phyloP scores from a whole-genome alignment of 2,113 vertebrate genomes.

The Rhinolophus sinicus region DNA sequence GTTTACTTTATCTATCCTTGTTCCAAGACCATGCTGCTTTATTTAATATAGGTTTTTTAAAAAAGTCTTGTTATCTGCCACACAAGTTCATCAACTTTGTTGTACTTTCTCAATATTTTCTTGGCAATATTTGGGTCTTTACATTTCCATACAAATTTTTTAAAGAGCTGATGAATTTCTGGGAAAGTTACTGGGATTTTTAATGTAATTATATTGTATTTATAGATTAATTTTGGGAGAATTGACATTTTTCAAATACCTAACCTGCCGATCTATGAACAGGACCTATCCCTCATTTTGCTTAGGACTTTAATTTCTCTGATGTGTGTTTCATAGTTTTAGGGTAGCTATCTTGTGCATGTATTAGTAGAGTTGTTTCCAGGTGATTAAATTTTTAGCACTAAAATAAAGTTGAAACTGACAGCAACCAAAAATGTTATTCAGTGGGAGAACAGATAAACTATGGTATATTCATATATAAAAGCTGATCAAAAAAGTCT shows the following conservation, averaged over 20 bases:
- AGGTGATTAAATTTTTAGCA: neutral
- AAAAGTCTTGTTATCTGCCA: neutral
- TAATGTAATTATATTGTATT: neutral
- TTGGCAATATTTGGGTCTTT: neutral
- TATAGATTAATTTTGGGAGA: neutral
- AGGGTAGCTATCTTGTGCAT: neutral
- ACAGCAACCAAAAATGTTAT: neutral
- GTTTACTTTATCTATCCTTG: neutral
- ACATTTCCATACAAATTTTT: neutral
- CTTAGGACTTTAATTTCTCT: neutral
- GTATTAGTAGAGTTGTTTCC: neutral
- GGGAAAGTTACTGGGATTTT: neutral
- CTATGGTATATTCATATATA: neutral
- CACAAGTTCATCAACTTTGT: neutral
- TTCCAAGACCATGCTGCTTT: neutral
- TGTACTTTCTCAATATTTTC: neutral
- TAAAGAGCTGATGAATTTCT: neutral
- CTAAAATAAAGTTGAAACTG: neutral
- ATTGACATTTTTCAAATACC: neutral
- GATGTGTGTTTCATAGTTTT: neutral
- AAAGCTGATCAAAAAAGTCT: neutral
- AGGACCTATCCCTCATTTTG: neutral
- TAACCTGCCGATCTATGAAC: neutral
- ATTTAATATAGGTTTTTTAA: neutral
- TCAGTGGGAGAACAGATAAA: neutral